Evolutionary conservation across 2,113 vertebrate genomes (phyloP).

Genomic region (Oostethus manadensis): DNA sequence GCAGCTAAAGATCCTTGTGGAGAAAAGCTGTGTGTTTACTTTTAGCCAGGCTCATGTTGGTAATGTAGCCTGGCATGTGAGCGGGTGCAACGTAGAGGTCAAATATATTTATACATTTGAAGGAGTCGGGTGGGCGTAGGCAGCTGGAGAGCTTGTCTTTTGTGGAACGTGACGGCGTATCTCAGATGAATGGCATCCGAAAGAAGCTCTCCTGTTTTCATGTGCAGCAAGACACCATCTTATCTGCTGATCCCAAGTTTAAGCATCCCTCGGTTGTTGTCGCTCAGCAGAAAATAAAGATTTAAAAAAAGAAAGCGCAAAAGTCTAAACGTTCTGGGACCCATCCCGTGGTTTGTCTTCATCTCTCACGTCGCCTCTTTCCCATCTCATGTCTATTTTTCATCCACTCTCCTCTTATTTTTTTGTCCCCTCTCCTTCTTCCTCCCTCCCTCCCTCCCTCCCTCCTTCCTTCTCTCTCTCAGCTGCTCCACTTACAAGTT

Average conservation of each 20-base stretch:
- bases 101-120: slow-evolving; percentile 36
- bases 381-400: slow-evolving; percentile 60
- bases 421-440: slow-evolving; percentile 56
- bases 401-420: slow-evolving; percentile 54
- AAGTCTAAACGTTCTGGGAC: slow-evolving; percentile 50
- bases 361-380: slow-evolving; percentile 53
- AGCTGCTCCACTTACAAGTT: slow-evolving; percentile 69
- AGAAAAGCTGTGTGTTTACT: slow-evolving; percentile 44
- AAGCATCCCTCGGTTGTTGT: slow-evolving; percentile 49
- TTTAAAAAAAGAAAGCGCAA: slow-evolving; percentile 44
- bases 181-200: background rate
- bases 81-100: slow-evolving; percentile 33
- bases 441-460: slow-evolving; percentile 37
- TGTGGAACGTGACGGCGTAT: background rate
- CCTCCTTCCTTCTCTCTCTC: slow-evolving; percentile 45
- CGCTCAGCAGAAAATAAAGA: slow-evolving; percentile 54
- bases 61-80: slow-evolving; percentile 47
- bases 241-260: slow-evolving; percentile 69
- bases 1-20: slow-evolving; percentile 21
- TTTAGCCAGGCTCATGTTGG: slow-evolving; percentile 37
- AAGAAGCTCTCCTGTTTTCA: slow-evolving; percentile 31
- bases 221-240: slow-evolving; percentile 43
- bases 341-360: slow-evolving; percentile 58
- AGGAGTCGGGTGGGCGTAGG: slow-evolving; percentile 6
- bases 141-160: slow-evolving; percentile 16